Evolutionary conservation across 2,797 vertebrate genomes (phyloP).

Genomic region (Vipera ursinii): DNA sequence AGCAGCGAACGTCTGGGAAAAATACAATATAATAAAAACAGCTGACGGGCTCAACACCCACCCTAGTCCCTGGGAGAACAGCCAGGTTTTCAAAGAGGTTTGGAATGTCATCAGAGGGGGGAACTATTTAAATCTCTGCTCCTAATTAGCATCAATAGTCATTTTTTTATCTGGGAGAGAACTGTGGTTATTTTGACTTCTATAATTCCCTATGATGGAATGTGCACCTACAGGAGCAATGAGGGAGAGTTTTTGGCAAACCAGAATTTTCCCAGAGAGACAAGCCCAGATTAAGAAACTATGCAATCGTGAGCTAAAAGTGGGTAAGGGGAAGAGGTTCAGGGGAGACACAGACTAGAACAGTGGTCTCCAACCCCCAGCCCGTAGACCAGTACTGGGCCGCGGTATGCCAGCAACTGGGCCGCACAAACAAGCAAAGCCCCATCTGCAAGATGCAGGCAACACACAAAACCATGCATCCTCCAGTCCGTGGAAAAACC

Average conservation of each 20-base stretch:
- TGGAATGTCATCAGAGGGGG: neutral
- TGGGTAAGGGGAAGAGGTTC: neutral
- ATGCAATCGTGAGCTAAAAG: neutral
- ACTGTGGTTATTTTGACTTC: neutral
- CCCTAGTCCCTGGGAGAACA: neutral
- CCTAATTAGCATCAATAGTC: neutral
- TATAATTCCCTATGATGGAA: neutral
- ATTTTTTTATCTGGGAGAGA: neutral
- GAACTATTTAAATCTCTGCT: neutral
- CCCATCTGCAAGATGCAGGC: too few species aligned
- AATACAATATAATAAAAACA: neutral
- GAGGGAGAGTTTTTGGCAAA: neutral
- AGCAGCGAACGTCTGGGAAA: neutral
- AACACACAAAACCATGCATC: too few species aligned
- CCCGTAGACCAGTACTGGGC: too few species aligned
- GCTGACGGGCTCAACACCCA: neutral
- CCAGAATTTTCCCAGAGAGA: neutral
- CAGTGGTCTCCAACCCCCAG: too few species aligned
- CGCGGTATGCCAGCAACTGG: too few species aligned
- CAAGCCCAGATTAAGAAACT: neutral
- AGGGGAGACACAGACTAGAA: neutral
- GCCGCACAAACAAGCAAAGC: too few species aligned
- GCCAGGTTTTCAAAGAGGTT: neutral
- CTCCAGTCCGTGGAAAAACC: too few species aligned
- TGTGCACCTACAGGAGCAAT: neutral